These are phyloP conservation scores for Euphydryas editha DNA, from an alignment of 2,888 invertebrate genomes.

Conservation along the genomic window DNA sequence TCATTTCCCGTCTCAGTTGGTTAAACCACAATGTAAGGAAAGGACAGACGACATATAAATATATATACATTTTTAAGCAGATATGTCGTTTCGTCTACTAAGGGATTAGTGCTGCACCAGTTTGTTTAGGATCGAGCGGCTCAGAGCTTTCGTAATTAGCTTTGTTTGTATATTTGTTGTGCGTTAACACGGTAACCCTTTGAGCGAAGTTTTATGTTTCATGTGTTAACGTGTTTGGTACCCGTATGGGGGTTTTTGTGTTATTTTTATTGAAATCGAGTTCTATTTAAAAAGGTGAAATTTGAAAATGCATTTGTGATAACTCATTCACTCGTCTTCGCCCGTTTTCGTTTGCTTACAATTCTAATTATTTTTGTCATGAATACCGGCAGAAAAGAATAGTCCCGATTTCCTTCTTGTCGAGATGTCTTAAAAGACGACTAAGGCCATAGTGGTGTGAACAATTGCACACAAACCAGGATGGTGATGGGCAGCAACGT, in stretches of 20 bases:
- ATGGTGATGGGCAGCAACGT: too few species aligned
- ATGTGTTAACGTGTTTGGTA: conserved; percentile 4
- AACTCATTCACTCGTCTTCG: too few species aligned
- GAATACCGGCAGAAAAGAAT: too few species aligned
- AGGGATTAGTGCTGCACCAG: conserved; percentile 12
- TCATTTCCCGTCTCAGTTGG: too few species aligned
- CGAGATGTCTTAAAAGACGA: too few species aligned
- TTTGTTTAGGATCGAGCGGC: conserved; percentile 39
- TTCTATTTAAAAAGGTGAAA: neutral
- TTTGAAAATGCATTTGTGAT: neutral
- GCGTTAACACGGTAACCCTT: conserved; percentile 32
- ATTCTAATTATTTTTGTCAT: too few species aligned
- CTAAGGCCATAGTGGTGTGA: too few species aligned
- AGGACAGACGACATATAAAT: too few species aligned
- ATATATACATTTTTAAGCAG: neutral
- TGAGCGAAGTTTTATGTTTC: conserved; percentile 28
- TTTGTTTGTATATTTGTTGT: conserved; percentile 39
- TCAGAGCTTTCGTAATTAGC: conserved; percentile 38
- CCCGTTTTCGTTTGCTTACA: too few species aligned
- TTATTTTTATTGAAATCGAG: neutral
- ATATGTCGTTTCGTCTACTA: neutral
- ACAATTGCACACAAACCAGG: too few species aligned
- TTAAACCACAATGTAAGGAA: too few species aligned
- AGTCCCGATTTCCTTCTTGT: too few species aligned
- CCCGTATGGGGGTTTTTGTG: conserved; percentile 11